Base-by-base conservation (phyloP, 2,797 vertebrate genomes). In the Tokudaia tokunoshimensis region DNA sequence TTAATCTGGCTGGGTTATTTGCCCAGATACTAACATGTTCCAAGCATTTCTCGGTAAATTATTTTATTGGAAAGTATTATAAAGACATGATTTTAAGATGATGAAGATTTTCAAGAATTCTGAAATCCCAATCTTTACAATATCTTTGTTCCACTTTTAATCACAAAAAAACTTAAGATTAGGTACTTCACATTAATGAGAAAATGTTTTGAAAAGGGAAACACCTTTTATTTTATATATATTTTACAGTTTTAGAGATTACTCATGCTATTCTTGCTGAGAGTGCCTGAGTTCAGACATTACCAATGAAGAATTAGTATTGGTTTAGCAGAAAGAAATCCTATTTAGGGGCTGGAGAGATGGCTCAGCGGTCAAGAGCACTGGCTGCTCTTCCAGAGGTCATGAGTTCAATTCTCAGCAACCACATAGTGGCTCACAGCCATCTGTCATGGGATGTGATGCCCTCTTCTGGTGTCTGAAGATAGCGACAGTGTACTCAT, bases 1-100 rank as follows among this genome's bases (percentile, higher is more conserved):
- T 96, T 94, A 94, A 84, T 94, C 82, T 94, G 79, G 57, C 83
- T 92, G 75, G 55, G 61, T 89, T 94, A 55, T 81, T 86, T 89
- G 24, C 81, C 75, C 61, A 89, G 91, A 29, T 8, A 82, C 41
- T 84, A 82, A 59, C 1, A 63, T 22, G 8, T 83, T 75, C 91
- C 79, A 91, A 95, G 6, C 1, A 24, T 86, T 86, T 86, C 14
- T 9, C 55, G 63, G 76, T 78, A 63, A 94, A 76, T 78, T 70
- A 57, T 31, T 1, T 95, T 61, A 74, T 22, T 74, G 26, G n/a
- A 75, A 41, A 44, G 55, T 88, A 75, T 57, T 74, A 15, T 74
- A 70, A 88, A 59, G 29, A 82, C 0, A 96, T 75, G 47, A 79
- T 80, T 85, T 91, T 44, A 93, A 92, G 19, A 57, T 29, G 7